phyloP scores from a whole-genome alignment of 2,888 invertebrate genomes.

The Eudasyphora cyanicolor region DNA sequence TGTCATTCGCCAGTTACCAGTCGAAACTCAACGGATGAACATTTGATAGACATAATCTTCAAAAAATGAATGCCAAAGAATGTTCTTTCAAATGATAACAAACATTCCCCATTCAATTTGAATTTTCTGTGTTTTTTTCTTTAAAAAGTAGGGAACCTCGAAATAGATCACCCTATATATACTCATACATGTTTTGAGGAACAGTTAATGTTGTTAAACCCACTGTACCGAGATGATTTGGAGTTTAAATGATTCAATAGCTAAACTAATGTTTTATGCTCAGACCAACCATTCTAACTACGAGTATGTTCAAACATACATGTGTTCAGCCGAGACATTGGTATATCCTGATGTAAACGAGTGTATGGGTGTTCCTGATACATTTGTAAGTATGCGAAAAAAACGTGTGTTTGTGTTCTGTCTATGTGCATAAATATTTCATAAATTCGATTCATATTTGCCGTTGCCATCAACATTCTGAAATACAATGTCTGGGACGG shows the following conservation, averaged over 20 bases:
- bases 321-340: too few relatives aligned
- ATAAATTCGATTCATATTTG: conserved; percentile 12
- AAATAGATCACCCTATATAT: too few relatives aligned
- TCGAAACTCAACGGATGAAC: background rate
- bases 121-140: too few relatives aligned
- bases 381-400: background rate
- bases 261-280: background rate
- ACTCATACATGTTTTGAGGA: too few relatives aligned
- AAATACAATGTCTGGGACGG: background rate
- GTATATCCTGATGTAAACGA: too few relatives aligned
- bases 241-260: conserved; percentile 7
- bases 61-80: too few relatives aligned
- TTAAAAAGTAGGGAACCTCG: too few relatives aligned
- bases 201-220: background rate
- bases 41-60: too few relatives aligned
- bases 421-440: conserved; percentile 21
- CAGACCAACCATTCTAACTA: background rate
- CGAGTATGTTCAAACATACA: background rate
- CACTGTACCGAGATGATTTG: background rate
- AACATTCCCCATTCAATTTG: too few relatives aligned
- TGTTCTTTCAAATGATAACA: too few relatives aligned
- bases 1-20: too few relatives aligned
- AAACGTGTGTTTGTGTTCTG: background rate
- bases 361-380: too few relatives aligned
- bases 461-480: conserved; percentile 22